These are phyloP conservation scores for Lasioglossum baleicum DNA, from an alignment of 1,140 invertebrate genomes.

Conservation along the genomic window DNA sequence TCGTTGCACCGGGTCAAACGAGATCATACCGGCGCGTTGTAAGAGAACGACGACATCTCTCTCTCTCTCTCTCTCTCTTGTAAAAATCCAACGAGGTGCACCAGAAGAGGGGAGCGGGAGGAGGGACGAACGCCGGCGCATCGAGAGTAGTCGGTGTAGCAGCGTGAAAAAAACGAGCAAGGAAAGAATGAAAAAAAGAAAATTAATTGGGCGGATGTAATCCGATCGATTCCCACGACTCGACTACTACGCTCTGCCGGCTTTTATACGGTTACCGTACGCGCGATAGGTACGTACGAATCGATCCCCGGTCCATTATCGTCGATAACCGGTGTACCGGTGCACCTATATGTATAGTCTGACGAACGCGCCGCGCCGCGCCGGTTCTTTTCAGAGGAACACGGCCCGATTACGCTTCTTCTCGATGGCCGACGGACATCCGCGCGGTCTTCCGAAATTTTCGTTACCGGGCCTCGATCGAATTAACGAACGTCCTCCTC, in stretches of 20 bases:
- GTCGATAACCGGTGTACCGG: conserved; percentile 63
- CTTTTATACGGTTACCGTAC: conserved; percentile 31
- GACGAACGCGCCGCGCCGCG: conserved; percentile 13
- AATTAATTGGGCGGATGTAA: conserved; percentile 69
- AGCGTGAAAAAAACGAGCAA: conserved; percentile 19
- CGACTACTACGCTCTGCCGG: conserved; percentile 61
- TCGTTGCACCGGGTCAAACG: conserved; percentile 43
- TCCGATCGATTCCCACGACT: conserved; percentile 75
- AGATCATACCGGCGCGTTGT: conserved; percentile 26
- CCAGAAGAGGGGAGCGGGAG: conserved; percentile 12
- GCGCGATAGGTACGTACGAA: conserved; percentile 58
- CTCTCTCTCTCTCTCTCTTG: neutral
- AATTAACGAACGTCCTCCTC: conserved; percentile 11
- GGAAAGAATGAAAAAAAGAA: conserved; percentile 43
- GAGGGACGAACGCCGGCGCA: conserved; percentile 17
- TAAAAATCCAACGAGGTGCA: neutral
- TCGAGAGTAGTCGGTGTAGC: conserved; percentile 55
- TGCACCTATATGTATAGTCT: neutral
- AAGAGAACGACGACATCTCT: conserved; percentile 16
- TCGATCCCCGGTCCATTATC: conserved; percentile 73
- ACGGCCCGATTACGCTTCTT: conserved; percentile 29
- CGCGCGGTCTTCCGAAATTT: conserved; percentile 33
- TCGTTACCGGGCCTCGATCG: neutral
- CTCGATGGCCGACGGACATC: conserved; percentile 56
- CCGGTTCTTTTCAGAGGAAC: conserved; percentile 34